phyloP scores from a whole-genome alignment of 2,888 invertebrate species.

The Rhorus exstirpatorius region DNA sequence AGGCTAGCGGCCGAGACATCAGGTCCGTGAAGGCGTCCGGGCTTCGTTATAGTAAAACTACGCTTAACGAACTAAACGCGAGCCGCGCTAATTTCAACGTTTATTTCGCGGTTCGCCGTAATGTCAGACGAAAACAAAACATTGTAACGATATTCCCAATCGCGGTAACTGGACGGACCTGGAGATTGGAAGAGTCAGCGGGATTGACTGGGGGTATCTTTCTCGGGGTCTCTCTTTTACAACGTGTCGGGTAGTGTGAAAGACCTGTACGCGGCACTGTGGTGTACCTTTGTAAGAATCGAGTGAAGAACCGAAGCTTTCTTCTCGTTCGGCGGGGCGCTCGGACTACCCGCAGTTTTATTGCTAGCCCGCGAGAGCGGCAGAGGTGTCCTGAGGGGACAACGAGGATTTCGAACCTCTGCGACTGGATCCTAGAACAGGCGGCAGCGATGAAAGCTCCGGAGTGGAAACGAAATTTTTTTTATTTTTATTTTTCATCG shows the following conservation, averaged over 20 bases:
- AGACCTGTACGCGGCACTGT: conserved; percentile 27
- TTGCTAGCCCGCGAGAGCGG: conserved; percentile 28
- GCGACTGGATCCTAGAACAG: conserved; percentile 9
- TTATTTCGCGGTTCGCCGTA: conserved; percentile 52
- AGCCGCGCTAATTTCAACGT: conserved; percentile 42
- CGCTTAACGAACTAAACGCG: conserved; percentile 45
- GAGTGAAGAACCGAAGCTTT: conserved; percentile 61
- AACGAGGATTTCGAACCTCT: not conserved
- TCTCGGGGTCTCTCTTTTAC: not conserved
- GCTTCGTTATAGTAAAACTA: conserved; percentile 64
- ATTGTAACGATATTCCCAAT: not conserved
- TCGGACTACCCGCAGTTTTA: conserved; percentile 63
- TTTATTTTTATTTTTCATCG: not conserved
- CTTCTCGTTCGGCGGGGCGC: conserved; percentile 58
- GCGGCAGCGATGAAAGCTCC: conserved; percentile 42
- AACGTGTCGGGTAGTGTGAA: conserved; percentile 34
- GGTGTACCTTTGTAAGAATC: conserved; percentile 6
- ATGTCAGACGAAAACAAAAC: not conserved
- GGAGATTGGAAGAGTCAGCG: not conserved
- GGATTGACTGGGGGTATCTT: not conserved
- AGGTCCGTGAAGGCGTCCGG: conserved; percentile 73
- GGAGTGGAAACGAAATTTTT: conserved; percentile 19
- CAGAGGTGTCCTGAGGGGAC: not conserved
- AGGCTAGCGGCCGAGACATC: conserved; percentile 82
- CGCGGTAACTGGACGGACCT: not conserved